Base-by-base conservation (phyloP, 2,113 vertebrate genomes). In the Scopus umbretta region DNA sequence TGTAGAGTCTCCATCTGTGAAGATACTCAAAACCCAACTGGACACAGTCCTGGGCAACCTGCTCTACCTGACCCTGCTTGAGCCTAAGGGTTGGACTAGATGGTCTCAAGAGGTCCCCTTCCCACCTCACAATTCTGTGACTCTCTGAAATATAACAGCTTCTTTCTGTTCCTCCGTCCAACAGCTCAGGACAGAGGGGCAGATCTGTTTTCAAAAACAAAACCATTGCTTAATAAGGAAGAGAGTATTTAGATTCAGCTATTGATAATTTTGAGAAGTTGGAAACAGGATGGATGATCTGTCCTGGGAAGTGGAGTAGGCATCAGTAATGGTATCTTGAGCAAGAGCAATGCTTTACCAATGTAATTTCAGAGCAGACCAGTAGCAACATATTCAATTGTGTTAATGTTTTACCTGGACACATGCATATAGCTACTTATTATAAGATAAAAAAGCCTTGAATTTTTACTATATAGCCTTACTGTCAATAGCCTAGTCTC, bases 301-400 rank as follows among this genome's bases (percentile, higher is more conserved):
- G 43, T 52, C 80, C 71, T 89, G 71, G 80, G 67, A 95, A 89
- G 85, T 59, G 90, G 92, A 87, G 76, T 34, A 73, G 86, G 84
- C 71, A 84, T 84, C 75, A 36, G 55, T 59, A 95, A 72, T 86
- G 47, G 11, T 10, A 80, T 65, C 88, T 92, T 94, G 83, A 92
- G 95, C 93, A 97, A 96, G 83, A 92, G 95, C 93, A 97, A 96
- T 73, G 40, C 61, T 88, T 89, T 59, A 82, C 23, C 73, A 73
- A 4, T 27, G 74, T 30, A 53, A 70, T 65, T 83, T 62, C 90
- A 94, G 75, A 90, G 88, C 92, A 96, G 45, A 58, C n/a, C 67
- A 88, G 88, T 16, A 83, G 88, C 7, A 32, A 43, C 40, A 42
- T 86, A 92, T 80, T 88, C 67, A 70, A 38, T 45, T 55, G 47